phyloP scores from a whole-genome alignment of 2,113 vertebrate species.

The Ceuthmochares aereus region DNA sequence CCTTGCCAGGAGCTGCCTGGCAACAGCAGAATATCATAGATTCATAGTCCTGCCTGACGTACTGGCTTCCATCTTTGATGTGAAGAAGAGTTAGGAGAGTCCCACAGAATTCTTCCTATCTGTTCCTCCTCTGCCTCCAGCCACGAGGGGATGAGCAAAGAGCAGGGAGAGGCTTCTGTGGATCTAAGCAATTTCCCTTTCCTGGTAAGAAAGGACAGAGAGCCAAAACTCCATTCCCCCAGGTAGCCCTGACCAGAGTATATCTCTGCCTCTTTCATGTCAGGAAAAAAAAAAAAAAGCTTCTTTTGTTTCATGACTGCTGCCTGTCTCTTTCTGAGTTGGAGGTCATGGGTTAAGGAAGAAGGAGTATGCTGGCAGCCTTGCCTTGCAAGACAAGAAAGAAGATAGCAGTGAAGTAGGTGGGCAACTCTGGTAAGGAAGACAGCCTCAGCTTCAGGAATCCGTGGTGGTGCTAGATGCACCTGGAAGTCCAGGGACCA shows the following conservation, averaged over 20 bases:
- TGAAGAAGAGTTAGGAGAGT: background rate
- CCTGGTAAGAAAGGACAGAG: background rate
- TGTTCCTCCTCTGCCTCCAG: background rate
- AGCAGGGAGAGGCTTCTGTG: background rate
- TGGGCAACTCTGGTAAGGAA: background rate
- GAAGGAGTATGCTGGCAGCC: background rate
- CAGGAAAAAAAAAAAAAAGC: background rate
- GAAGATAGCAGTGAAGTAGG: background rate
- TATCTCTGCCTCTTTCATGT: background rate
- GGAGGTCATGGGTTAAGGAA: background rate
- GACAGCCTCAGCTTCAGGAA: background rate
- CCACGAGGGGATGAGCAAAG: background rate
- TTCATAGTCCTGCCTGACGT: background rate
- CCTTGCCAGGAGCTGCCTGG: accelerated
- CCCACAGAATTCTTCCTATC: background rate
- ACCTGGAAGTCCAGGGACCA: too few species aligned
- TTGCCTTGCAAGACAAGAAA: background rate
- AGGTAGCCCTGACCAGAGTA: background rate
- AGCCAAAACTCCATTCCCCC: background rate
- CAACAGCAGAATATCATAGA: background rate
- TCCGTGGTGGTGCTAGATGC: accelerated
- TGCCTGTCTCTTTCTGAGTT: background rate
- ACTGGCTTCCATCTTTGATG: accelerated
- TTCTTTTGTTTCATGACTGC: background rate
- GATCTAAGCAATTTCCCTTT: background rate